phyloP scores from a whole-genome alignment of 2,888 invertebrate species.

The Galerucella nymphaeae region DNA sequence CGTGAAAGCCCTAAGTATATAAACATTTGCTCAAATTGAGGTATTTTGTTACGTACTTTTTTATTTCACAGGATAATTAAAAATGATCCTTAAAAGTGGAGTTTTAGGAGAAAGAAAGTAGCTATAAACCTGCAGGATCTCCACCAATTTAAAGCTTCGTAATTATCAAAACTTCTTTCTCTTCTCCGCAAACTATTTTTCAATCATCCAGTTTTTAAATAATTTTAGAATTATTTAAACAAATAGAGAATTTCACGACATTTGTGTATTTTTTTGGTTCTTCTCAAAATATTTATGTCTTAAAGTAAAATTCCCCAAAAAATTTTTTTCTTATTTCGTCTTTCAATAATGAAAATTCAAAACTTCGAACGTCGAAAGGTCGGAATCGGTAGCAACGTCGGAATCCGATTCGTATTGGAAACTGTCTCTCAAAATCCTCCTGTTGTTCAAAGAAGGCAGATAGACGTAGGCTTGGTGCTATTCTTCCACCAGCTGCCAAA shows the following conservation, averaged over 20 bases:
- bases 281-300: no score
- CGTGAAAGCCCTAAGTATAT: conserved; percentile 19
- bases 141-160: neutral
- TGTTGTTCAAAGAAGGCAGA: conserved; percentile 40
- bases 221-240: neutral
- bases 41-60: conserved; percentile 20
- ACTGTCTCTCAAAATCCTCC: conserved; percentile 26
- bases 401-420: conserved; percentile 52
- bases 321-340: no score
- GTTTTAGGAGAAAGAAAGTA: neutral
- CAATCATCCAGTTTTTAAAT: neutral
- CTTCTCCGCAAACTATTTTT: neutral
- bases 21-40: conserved; percentile 24
- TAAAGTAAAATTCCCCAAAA: no score
- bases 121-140: neutral
- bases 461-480: conserved; percentile 65
- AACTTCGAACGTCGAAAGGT: conserved; percentile 60
- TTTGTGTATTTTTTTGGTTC: no score
- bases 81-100: neutral
- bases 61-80: neutral
- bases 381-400: conserved; percentile 56
- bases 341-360: conserved; percentile 55
- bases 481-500: conserved; percentile 89
- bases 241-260: neutral
- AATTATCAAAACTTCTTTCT: neutral